Base-by-base conservation (phyloP, 2,113 vertebrate genomes). In the Etheostoma cragini region DNA sequence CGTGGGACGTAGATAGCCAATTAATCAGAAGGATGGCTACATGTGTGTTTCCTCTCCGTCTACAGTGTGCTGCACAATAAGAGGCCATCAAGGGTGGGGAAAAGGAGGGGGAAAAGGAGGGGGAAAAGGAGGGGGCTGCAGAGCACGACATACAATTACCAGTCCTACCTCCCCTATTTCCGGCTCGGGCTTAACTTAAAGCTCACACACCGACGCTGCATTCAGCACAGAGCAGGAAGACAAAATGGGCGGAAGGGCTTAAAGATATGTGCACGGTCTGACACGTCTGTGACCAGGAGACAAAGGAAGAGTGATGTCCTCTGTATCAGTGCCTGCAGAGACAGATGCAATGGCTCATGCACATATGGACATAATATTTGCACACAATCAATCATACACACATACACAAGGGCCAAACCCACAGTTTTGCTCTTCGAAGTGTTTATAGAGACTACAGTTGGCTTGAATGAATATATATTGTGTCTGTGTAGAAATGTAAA, bases 11-110 rank as follows among this genome's bases (percentile, higher is more conserved):
- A 49, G 82, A 80, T 62, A 68, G 78, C 33, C 54, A 60, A 82
- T 87, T 89, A 88, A 88, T 90, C 85, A 82, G 42, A 24, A 11
- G 33, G 47, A 26, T 3, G 3, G 45, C 66, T 26, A 42, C 45
- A 79, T 4, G 26, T 49, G 67, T 66, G 72, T 72, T 86, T 62
- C 50, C 67, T 78, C 57, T 66, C 46, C 13, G 49, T 52, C 75
- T 53, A 66, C 12, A 0, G 6, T 2, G 47, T 12, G 64, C 50
- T n/a, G 64, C 58, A 72, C 64, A 70, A 74, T 85, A 63, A 80
- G 49, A 72, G 19, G 42, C 66, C 49, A 17, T 4, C 0, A 2
- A 57, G 72, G 62, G 75, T 24, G 52, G 16, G 21, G n/a, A n/a
- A n/a, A n/a, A n/a, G n/a, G n/a, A n/a, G n/a, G n/a, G n/a, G n/a